Evolutionary conservation across 1,140 invertebrate species (phyloP).

Genomic region (Drosophila nikananu): DNA sequence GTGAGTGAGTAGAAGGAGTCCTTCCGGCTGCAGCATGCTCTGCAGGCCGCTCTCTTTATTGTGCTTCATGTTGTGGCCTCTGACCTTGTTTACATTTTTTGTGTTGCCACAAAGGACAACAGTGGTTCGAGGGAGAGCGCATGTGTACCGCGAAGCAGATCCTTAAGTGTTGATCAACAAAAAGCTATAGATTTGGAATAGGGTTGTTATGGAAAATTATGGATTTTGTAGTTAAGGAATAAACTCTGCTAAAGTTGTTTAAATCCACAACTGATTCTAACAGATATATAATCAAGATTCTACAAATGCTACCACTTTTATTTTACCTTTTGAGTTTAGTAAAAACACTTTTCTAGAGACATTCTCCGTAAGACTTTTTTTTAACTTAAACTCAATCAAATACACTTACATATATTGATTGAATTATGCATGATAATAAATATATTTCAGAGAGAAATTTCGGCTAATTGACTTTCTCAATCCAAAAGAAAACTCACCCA

Average conservation of each 20-base stretch:
- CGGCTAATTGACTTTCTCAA: background rate
- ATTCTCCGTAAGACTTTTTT: too few species aligned
- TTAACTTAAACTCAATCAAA: too few species aligned
- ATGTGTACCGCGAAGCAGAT: constrained; percentile 32
- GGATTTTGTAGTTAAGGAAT: background rate
- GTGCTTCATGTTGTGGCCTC: constrained; percentile 28
- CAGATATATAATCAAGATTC: background rate
- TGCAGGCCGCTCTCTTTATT: constrained; percentile 34
- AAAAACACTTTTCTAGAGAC: too few species aligned
- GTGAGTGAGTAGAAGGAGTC: constrained; percentile 49
- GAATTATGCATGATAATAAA: background rate
- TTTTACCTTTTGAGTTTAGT: background rate
- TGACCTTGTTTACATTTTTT: constrained; percentile 41
- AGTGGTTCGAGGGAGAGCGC: constrained; percentile 11
- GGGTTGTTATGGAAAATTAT: background rate
- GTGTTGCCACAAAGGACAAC: constrained; percentile 10
- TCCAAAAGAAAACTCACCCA: background rate
- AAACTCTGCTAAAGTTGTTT: background rate
- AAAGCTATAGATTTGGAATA: background rate
- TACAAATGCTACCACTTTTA: background rate
- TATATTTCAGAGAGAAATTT: background rate
- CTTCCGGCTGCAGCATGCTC: constrained; percentile 22
- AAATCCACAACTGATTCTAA: background rate
- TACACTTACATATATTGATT: too few species aligned
- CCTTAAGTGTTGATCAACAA: constrained; percentile 2